These are phyloP conservation scores for Gobius niger DNA, from an alignment of 2,113 vertebrate species.

Conservation along the genomic window DNA sequence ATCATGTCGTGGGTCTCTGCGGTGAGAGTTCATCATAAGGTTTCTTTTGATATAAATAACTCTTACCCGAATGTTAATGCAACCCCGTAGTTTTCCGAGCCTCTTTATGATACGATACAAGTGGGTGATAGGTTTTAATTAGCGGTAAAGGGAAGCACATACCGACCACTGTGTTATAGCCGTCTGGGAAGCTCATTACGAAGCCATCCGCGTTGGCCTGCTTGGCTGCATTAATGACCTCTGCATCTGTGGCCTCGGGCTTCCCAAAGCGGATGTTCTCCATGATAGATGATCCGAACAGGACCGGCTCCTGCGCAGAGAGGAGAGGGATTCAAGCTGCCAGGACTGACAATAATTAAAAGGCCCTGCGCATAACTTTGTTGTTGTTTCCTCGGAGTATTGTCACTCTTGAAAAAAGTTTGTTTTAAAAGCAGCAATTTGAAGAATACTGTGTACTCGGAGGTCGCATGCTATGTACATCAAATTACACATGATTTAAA, in stretches of 20 bases:
- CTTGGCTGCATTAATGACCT: slow-evolving; percentile 82
- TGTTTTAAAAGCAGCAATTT: too few relatives aligned
- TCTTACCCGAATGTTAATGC: not conserved
- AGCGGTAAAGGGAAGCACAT: slow-evolving; percentile 34
- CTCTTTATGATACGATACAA: not conserved
- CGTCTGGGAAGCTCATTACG: slow-evolving; percentile 86
- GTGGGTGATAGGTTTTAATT: not conserved
- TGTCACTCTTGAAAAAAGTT: too few relatives aligned
- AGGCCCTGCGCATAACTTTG: too few relatives aligned
- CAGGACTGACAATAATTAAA: not conserved
- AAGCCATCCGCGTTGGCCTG: slow-evolving; percentile 90
- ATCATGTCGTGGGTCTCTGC: too few relatives aligned
- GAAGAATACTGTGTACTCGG: too few relatives aligned
- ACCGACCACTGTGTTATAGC: slow-evolving; percentile 90
- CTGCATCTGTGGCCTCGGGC: slow-evolving; percentile 81
- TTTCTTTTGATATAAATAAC: not conserved
- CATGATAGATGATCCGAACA: slow-evolving; percentile 90
- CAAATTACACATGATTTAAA: too few relatives aligned
- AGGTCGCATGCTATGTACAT: too few relatives aligned
- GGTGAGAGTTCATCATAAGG: too few relatives aligned
- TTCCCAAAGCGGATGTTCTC: slow-evolving; percentile 96
- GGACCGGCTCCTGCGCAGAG: slow-evolving; percentile 84
- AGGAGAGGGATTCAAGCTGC: not conserved
- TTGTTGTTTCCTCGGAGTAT: too few relatives aligned
- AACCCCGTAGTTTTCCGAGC: not conserved